phyloP scores from a whole-genome alignment of 2,888 invertebrate species.

The Bhutanitis thaidina region DNA sequence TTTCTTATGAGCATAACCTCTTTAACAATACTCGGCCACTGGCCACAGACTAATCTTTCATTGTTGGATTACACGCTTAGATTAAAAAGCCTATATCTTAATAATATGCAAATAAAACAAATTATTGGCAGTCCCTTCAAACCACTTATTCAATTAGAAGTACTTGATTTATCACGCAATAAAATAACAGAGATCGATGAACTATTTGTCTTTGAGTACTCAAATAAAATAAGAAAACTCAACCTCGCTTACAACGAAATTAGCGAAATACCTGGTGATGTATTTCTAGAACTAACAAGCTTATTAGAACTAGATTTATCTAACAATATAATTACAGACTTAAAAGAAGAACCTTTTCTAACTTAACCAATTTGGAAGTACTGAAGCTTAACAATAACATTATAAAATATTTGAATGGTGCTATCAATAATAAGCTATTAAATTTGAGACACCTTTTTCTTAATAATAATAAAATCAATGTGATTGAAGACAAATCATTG shows the following conservation, averaged over 20 bases:
- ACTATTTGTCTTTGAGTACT: slow-evolving; percentile 50
- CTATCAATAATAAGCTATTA: slow-evolving; percentile 48
- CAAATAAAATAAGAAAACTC: slow-evolving; percentile 45
- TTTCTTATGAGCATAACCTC: slow-evolving; percentile 47
- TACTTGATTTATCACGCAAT: slow-evolving; percentile 53
- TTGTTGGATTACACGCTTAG: slow-evolving; percentile 47
- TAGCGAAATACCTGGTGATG: slow-evolving; percentile 38
- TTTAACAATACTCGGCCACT: slow-evolving; percentile 42
- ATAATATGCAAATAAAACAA: slow-evolving; percentile 40
- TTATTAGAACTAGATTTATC: slow-evolving; percentile 58
- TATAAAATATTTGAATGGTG: slow-evolving; percentile 61
- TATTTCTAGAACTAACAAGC: slow-evolving; percentile 47
- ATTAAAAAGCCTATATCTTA: slow-evolving; percentile 43
- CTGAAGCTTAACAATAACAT: slow-evolving; percentile 54
- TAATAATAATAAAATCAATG: slow-evolving; percentile 49
- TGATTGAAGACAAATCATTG: slow-evolving; percentile 51
- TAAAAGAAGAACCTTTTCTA: slow-evolving; percentile 55
- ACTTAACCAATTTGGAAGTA: slow-evolving; percentile 48
- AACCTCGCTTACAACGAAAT: slow-evolving; percentile 50
- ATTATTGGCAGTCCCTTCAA: slow-evolving; percentile 47
- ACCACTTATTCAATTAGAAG: slow-evolving; percentile 42
- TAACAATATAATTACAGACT: slow-evolving; percentile 46
- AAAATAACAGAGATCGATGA: slow-evolving; percentile 41
- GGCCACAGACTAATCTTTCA: slow-evolving; percentile 41
- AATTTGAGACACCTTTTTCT: slow-evolving; percentile 57